Evolutionary conservation across 2,888 invertebrate genomes (phyloP).

Genomic region (Folsomia candida): DNA sequence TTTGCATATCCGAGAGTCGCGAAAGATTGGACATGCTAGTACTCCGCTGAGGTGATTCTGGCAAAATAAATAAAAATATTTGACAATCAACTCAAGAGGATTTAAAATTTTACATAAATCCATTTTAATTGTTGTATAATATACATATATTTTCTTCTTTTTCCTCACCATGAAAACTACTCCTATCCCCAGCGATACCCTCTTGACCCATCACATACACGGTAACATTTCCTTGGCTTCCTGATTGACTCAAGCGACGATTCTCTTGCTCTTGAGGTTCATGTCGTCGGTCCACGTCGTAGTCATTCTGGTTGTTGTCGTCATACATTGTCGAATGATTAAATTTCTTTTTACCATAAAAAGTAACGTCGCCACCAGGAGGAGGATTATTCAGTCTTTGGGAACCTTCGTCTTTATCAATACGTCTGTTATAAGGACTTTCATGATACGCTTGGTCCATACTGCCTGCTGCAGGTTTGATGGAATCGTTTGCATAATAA

Average conservation of each 20-base stretch:
- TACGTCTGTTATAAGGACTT: slow-evolving; percentile 16
- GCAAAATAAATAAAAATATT: not conserved
- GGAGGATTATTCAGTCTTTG: slow-evolving; percentile 2
- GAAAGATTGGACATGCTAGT: slow-evolving; percentile 50
- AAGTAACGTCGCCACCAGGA: slow-evolving; percentile 36
- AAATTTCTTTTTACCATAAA: slow-evolving; percentile 48
- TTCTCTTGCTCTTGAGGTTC: slow-evolving; percentile 24
- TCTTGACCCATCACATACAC: slow-evolving; percentile 43
- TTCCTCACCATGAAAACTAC: slow-evolving; percentile 30
- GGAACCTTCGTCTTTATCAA: not conserved
- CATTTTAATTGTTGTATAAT: not conserved
- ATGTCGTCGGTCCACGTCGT: slow-evolving; percentile 15
- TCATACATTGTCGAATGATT: slow-evolving; percentile 34
- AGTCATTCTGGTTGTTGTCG: slow-evolving; percentile 30
- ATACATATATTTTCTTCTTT: not conserved
- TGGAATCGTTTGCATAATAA: slow-evolving; percentile 37
- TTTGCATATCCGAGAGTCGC: slow-evolving; percentile 48
- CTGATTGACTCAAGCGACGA: slow-evolving; percentile 18
- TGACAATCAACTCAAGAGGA: too few relatives aligned
- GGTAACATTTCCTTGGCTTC: slow-evolving; percentile 40
- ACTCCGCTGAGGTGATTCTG: slow-evolving; percentile 45
- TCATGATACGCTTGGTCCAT: not conserved
- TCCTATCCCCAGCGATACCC: slow-evolving; percentile 25
- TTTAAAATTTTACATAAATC: too few relatives aligned
- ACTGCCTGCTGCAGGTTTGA: slow-evolving; percentile 18